Evolutionary conservation across 2,797 vertebrate species (phyloP).

Genomic region (Cirrhinus mrigala): DNA sequence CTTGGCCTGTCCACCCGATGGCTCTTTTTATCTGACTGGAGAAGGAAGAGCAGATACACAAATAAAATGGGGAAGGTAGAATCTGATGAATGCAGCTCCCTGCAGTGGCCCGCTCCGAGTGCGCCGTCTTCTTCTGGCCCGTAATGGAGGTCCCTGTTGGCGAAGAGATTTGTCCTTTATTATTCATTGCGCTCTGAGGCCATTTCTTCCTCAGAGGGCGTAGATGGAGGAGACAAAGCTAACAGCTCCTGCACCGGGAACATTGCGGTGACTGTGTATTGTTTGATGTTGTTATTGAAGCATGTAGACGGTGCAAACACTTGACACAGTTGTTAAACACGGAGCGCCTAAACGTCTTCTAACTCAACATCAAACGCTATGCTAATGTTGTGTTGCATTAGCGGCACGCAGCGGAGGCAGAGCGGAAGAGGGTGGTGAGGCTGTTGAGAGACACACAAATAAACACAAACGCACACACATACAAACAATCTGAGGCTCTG

Average conservation of each 20-base stretch:
- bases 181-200: slow-evolving; percentile 45
- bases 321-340: slow-evolving; percentile 82
- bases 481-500: slow-evolving; percentile 46
- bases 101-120: slow-evolving; percentile 7
- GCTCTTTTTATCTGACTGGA: slow-evolving; percentile 67
- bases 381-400: slow-evolving; percentile 81
- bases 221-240: slow-evolving; percentile 53
- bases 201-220: slow-evolving; percentile 54
- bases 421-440: slow-evolving; percentile 44
- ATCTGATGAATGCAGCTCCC: slow-evolving; percentile 42
- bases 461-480: slow-evolving; percentile 34
- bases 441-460: slow-evolving; percentile 52
- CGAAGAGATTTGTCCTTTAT: slow-evolving; percentile 40
- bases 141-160: slow-evolving; percentile 46
- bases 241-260: slow-evolving; percentile 16
- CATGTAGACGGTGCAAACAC: slow-evolving; percentile 79
- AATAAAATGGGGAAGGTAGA: slow-evolving; percentile 51
- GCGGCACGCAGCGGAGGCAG: slow-evolving; percentile 54
- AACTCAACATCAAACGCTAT: slow-evolving; percentile 84
- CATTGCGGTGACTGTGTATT: slow-evolving; percentile 69
- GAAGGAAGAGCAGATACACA: slow-evolving; percentile 51
- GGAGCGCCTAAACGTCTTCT: slow-evolving; percentile 79
- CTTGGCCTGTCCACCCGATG: slow-evolving; percentile 62
- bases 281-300: slow-evolving; percentile 80
- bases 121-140: slow-evolving; percentile 38